Conservation (phyloP, 2,113 vertebrate genomes). For the Labrus mixtus region DNA sequence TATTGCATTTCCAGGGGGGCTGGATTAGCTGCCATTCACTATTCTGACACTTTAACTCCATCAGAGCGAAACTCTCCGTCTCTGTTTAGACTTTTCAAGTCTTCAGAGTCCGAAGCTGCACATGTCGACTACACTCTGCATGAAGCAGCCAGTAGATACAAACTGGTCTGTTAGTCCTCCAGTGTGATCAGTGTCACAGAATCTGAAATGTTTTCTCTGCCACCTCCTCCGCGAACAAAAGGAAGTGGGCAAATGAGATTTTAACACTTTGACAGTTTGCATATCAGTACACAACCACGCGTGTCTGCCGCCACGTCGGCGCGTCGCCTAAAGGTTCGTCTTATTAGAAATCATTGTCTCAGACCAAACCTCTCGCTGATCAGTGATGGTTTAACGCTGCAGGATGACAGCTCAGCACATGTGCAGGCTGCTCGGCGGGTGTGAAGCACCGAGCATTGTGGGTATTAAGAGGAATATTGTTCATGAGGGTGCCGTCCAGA, state of each 20-base stretch:
- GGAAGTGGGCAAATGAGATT: slow-evolving; percentile 30
- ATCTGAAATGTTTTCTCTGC: slow-evolving; percentile 4
- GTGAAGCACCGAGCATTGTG: neutral
- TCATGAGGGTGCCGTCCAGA: slow-evolving; percentile 30
- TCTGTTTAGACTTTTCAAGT: neutral
- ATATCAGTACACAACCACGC: neutral
- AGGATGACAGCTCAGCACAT: slow-evolving; percentile 21
- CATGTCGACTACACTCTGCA: neutral
- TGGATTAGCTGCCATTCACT: neutral
- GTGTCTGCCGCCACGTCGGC: neutral
- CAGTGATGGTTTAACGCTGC: neutral
- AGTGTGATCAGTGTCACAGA: slow-evolving; percentile 24
- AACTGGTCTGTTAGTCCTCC: neutral
- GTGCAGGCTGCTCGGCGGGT: neutral
- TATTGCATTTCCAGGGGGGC: no score
- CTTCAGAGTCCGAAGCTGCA: neutral
- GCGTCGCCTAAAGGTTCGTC: neutral
- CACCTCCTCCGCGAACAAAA: slow-evolving; percentile 27
- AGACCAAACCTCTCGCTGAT: neutral
- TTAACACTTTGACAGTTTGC: slow-evolving; percentile 24
- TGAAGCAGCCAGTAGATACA: neutral
- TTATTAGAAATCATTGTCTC: slow-evolving; percentile 31
- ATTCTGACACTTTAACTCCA: neutral
- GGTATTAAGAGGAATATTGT: slow-evolving; percentile 16
- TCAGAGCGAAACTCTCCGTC: neutral